Percentiles rank a stretch among this genome's conserved stretches.
Conservation (phyloP, 2,113 vertebrate species). For the Hipposideros armiger region DNA sequence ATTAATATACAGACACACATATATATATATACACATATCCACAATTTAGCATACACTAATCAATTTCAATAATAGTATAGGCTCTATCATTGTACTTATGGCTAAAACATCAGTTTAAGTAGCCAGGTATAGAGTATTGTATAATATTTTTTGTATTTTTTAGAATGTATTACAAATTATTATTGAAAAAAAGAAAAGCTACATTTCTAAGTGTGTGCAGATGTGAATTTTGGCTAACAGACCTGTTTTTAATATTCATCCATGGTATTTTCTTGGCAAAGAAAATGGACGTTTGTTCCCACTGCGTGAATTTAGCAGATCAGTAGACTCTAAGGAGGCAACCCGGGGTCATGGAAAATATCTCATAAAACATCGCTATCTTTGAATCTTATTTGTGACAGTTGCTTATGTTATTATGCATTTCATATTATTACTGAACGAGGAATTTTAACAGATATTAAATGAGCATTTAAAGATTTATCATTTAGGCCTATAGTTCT, state of each 20-base stretch:
- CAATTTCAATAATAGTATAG: not conserved
- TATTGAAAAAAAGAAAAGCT: conserved; percentile 72
- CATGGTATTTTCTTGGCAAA: conserved; percentile 86
- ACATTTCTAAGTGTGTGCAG: conserved; percentile 83
- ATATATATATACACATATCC: rapidly evolving
- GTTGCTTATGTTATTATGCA: not conserved
- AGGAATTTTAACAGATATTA: conserved; percentile 53
- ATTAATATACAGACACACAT: not conserved
- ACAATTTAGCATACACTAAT: not conserved
- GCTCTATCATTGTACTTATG: not conserved
- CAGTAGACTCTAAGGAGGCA: conserved; percentile 83
- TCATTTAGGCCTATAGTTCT: not conserved
- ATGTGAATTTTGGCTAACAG: conserved; percentile 85
- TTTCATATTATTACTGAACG: conserved; percentile 26
- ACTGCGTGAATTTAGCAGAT: conserved; percentile 74
- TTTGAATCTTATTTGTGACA: conserved; percentile 64
- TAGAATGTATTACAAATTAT: conserved; percentile 73
- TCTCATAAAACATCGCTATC: conserved; percentile 68
- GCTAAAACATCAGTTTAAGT: not conserved
- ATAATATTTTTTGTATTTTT: not conserved
- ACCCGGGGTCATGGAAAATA: conserved; percentile 72
- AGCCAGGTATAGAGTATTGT: conserved; percentile 67
- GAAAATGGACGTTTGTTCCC: conserved; percentile 71
- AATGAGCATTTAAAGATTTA: conserved; percentile 42
- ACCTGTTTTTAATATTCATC: conserved; percentile 77